These are phyloP conservation scores for Drosophila basisetae DNA, from an alignment of 2,888 invertebrate genomes.

Conservation along the genomic window DNA sequence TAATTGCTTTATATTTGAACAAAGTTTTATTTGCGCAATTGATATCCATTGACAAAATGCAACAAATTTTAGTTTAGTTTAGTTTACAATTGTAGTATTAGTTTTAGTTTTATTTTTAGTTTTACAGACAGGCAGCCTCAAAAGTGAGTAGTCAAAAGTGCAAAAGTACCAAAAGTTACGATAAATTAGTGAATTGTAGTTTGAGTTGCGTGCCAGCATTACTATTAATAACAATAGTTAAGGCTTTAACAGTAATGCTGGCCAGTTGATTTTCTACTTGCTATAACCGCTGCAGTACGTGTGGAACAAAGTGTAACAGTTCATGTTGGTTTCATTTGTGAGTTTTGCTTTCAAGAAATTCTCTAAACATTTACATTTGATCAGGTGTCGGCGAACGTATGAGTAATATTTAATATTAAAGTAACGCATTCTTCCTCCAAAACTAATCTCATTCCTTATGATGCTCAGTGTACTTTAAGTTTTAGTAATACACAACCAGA, in stretches of 20 bases:
- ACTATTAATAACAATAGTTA: constrained; percentile 3
- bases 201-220: constrained; percentile 49
- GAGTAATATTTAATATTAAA: constrained; percentile 49
- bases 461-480: constrained; percentile 22
- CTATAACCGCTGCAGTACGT: constrained; percentile 44
- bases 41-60: constrained; percentile 77
- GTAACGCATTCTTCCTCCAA: constrained; percentile 40
- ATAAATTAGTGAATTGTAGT: constrained; percentile 31
- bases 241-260: constrained; percentile 5
- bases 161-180: constrained; percentile 55
- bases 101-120: constrained; percentile 13
- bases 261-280: constrained; percentile 23
- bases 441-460: constrained; percentile 19
- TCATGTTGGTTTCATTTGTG: constrained; percentile 19
- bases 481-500: constrained; percentile 45
- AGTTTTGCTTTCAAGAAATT: constrained; percentile 8
- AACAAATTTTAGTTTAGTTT: constrained; percentile 60
- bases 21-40: constrained; percentile 67
- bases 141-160: constrained; percentile 46
- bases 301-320: constrained; percentile 58
- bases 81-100: constrained; percentile 16
- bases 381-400: constrained; percentile 34
- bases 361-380: constrained; percentile 33
- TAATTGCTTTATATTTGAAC: constrained; percentile 82
- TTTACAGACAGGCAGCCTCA: constrained; percentile 48